Evolutionary conservation across 92 coral and sea anemone species (phyloP), one percentile per base, ranked within the genome.

Genomic region (Paramuricea clavata): DNA sequence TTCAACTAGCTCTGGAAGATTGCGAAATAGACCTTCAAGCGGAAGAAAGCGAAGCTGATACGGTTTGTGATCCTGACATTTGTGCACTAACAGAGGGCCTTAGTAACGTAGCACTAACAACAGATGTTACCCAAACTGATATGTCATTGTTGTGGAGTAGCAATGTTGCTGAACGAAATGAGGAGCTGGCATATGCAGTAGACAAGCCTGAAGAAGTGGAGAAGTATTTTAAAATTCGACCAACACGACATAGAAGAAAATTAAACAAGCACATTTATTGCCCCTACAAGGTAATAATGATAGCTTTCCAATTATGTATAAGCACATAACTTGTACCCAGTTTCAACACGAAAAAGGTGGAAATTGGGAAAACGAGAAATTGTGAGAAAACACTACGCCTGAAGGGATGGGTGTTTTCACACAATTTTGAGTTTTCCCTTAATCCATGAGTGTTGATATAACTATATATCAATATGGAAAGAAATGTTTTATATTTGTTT

Each of bases 81-180:
- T 67, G 73, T 67, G 73, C 1, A 67, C 41, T 67, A 30, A 67
- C 41, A 0, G 73, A 67, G 0, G 73, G 3, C 12, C 36, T 67
- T 67, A 67, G 73, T 25, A 12, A 64, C 2, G 34, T 64, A 12
- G 72, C 30, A 64, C 33, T 64, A 64, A 64, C 72, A 64, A 12
- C 31, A 64, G 72, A 64, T 64, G 33, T 64, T 12, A 3, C 32
- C 72, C 31, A 12, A 25, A 64, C 30, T 64, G 72, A 64, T 12
- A 64, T 64, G 33, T 64, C 72, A 64, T 64, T 25, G 72, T 64
- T 64, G 72, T 64, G 72, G 72, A 26, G 72, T 64, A 64, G 33
- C 72, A 64, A 64, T 25, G 72, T 64, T 64, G 72, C 72, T 64
- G 72, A 64, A 25, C 30, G 72, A 64, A 64, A 64, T 64, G 72